A percentile compares a stretch with the other conserved stretches of the same genome.
These are phyloP conservation scores for Nothoprocta perdicaria DNA, from an alignment of 2,113 vertebrate genomes.

Conservation along the genomic window DNA sequence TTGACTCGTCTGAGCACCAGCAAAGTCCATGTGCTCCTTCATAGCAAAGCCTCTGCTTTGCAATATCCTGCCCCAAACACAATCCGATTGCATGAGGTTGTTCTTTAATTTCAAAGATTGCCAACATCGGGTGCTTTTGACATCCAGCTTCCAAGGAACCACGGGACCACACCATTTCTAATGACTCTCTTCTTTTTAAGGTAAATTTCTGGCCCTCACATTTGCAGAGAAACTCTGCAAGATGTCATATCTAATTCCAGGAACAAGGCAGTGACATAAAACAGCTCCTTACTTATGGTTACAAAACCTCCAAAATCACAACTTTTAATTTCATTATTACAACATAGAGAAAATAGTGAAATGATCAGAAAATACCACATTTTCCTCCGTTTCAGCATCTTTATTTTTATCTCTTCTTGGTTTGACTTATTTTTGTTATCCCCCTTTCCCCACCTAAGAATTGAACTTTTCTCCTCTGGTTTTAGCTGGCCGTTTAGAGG, in stretches of 20 bases:
- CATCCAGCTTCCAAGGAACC: neutral
- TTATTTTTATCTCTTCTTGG: conserved; percentile 17
- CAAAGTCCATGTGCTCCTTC: neutral
- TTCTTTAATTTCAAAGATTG: neutral
- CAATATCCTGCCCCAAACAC: neutral
- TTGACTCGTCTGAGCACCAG: neutral
- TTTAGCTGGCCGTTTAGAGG: neutral
- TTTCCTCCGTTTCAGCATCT: neutral
- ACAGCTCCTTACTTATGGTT: neutral
- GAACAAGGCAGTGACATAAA: neutral
- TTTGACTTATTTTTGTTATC: neutral
- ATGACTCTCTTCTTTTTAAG: neutral
- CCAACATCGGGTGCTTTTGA: neutral
- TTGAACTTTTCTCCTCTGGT: neutral
- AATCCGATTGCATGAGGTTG: neutral
- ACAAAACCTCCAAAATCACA: neutral
- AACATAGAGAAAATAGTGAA: neutral
- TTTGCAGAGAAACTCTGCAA: neutral
- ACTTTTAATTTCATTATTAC: neutral
- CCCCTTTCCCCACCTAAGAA: neutral
- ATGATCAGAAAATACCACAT: neutral
- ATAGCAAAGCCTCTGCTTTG: neutral
- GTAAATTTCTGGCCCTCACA: neutral
- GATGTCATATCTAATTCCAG: neutral
- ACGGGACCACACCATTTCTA: neutral